These are phyloP conservation scores for Laodelphax striatellus DNA, from an alignment of 1,140 invertebrate genomes.

Conservation along the genomic window DNA sequence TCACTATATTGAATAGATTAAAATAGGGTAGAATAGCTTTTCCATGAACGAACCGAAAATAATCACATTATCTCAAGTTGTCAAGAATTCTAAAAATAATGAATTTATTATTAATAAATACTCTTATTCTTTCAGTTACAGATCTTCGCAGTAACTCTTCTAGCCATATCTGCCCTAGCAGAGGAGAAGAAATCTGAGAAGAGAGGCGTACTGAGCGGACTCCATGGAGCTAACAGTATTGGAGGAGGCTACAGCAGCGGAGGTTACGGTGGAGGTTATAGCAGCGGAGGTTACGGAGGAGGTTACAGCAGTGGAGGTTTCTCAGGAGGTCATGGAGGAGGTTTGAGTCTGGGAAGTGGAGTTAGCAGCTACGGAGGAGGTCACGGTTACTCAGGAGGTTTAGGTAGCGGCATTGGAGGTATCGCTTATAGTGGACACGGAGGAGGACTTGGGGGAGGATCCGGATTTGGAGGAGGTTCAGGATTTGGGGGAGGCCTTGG, in stretches of 20 bases:
- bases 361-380: neutral
- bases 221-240: neutral
- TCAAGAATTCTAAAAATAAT: too few species aligned
- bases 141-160: neutral
- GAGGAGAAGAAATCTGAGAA: slow-evolving; percentile 12
- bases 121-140: neutral
- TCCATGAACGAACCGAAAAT: too few species aligned
- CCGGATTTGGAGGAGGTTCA: neutral
- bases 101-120: too few species aligned
- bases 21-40: too few species aligned
- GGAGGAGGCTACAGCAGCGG: neutral
- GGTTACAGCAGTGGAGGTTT: neutral
- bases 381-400: neutral
- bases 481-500: neutral
- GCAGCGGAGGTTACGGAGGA: neutral
- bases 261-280: slow-evolving; percentile 1
- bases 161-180: neutral
- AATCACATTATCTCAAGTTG: too few species aligned
- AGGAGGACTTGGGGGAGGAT: too few species aligned
- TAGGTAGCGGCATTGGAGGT: neutral
- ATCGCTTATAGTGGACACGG: neutral
- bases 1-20: too few species aligned
- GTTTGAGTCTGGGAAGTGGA: neutral
- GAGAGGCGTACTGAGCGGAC: neutral
- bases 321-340: neutral